Percentiles rank a stretch among this genome's conserved stretches.
These are phyloP conservation scores for Gymnoscopelus microlampas DNA, from an alignment of 2,797 vertebrate genomes.

Conservation along the genomic window DNA sequence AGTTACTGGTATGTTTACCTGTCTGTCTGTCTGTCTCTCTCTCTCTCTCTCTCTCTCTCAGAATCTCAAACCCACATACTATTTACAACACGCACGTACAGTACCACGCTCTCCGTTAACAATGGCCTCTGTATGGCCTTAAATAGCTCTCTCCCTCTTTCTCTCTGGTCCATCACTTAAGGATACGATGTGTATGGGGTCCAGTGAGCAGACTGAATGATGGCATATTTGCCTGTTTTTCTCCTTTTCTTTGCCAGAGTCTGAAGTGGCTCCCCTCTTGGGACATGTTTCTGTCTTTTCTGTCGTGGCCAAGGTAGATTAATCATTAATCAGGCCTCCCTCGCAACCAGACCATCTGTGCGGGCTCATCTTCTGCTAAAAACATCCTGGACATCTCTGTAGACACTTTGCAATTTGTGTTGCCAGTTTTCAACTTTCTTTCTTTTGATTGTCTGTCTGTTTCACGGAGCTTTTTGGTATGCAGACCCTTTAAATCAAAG, in stretches of 20 bases:
- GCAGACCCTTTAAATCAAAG: conserved; percentile 28
- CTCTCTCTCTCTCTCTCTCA: conserved; percentile 14
- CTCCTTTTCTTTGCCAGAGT: conserved; percentile 44
- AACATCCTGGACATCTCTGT: conserved; percentile 14
- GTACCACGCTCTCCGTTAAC: conserved; percentile 21
- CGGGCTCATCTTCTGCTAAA: conserved; percentile 42
- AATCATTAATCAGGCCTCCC: conserved; percentile 66
- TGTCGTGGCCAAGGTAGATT: conserved; percentile 57
- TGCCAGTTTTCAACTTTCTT: not conserved
- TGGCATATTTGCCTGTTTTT: conserved; percentile 36
- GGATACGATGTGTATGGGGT: conserved; percentile 67
- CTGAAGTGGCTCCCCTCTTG: conserved; percentile 52
- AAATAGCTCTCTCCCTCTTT: conserved; percentile 66
- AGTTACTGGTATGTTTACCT: not conserved
- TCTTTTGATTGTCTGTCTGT: not conserved
- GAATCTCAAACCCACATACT: conserved; percentile 3
- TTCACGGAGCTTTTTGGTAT: conserved; percentile 29
- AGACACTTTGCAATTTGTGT: conserved; percentile 16
- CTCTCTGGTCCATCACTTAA: conserved; percentile 62
- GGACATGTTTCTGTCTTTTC: conserved; percentile 51
- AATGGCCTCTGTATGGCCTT: conserved; percentile 41
- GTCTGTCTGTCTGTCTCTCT: not conserved
- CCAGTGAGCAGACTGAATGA: conserved; percentile 67
- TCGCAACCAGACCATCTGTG: conserved; percentile 54
- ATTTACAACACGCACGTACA: not conserved